These are phyloP conservation scores for Fabriciana adippe DNA, from an alignment of 2,888 invertebrate species.

Conservation along the genomic window DNA sequence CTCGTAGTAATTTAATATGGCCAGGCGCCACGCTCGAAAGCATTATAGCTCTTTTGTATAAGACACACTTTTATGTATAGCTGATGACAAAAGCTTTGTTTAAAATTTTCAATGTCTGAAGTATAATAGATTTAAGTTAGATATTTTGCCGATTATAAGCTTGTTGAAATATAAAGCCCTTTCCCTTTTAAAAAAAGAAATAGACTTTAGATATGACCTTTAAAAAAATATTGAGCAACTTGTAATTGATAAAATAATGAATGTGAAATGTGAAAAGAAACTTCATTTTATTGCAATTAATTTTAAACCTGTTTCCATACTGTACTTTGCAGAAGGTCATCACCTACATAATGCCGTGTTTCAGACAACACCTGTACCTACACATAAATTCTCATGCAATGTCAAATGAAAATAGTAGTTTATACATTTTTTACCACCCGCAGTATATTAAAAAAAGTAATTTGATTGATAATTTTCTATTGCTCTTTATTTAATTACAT, in stretches of 20 bases:
- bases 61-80: background rate
- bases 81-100: conserved; percentile 38
- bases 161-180: too few relatives aligned
- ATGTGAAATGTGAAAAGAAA: background rate
- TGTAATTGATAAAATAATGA: background rate
- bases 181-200: too few relatives aligned
- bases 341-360: conserved; percentile 7
- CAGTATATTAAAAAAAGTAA: too few relatives aligned
- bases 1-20: conserved; percentile 76
- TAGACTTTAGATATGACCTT: too few relatives aligned
- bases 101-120: too few relatives aligned
- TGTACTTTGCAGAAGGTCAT: conserved; percentile 12
- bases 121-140: too few relatives aligned
- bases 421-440: too few relatives aligned
- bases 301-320: conserved; percentile 8
- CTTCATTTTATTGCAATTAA: background rate
- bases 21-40: conserved; percentile 66
- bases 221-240: background rate
- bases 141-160: too few relatives aligned
- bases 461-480: too few relatives aligned
- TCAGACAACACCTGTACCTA: conserved; percentile 8
- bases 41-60: conserved; percentile 59
- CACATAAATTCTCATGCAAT: background rate
- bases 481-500: too few relatives aligned
- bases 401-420: background rate